Evolutionary conservation across 1,140 invertebrate genomes (phyloP), one percentile per base, ranked within the genome.

Genomic region (Cataglyphis hispanica): DNA sequence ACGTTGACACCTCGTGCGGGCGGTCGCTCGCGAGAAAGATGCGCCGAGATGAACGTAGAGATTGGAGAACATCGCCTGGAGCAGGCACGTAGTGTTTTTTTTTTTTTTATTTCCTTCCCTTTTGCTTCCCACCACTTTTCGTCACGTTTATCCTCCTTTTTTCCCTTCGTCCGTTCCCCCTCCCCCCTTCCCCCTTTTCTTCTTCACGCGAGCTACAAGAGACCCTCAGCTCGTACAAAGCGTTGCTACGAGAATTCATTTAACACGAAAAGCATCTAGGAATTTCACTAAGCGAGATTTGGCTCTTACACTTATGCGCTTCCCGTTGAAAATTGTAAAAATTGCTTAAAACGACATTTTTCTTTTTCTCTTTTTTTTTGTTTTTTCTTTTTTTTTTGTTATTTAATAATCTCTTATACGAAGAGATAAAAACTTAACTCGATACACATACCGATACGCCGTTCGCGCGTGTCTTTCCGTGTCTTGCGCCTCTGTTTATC

Each of bases 211-310:
- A 88, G 34, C 60, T 56, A 84, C 56, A 27, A 84, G 58, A 40
- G 46, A 46, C 89, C 78, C 58, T 88, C 86, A 85, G 87, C 66
- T 87, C 85, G 86, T 43, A 86, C 78, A 85, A 85, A 92, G 87
- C 86, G 58, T 75, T 86, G n/a, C 85, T 92, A 92, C 85, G 46
- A 89, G 75, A 88, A 91, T 60, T 90, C 58, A 87, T 37, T 90
- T 89, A 75, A 92, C 92, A 93, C 84, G 77, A 83, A 92, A 92
- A 92, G 92, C 92, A 90, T 74, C 91, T 93, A 92, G 74, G 86
- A 81, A 85, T 88, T 76, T 84, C 53, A 76, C 87, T 91, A 87
- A 60, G 87, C 91, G 83, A 88, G 74, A 87, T 58, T 86, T 31
- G 70, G 53, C 61, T 77, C 76, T 90, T 87, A 87, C 74, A 70